These are phyloP conservation scores for Heterohyrax brucei DNA, from an alignment of 2,797 vertebrate species.

Conservation along the genomic window DNA sequence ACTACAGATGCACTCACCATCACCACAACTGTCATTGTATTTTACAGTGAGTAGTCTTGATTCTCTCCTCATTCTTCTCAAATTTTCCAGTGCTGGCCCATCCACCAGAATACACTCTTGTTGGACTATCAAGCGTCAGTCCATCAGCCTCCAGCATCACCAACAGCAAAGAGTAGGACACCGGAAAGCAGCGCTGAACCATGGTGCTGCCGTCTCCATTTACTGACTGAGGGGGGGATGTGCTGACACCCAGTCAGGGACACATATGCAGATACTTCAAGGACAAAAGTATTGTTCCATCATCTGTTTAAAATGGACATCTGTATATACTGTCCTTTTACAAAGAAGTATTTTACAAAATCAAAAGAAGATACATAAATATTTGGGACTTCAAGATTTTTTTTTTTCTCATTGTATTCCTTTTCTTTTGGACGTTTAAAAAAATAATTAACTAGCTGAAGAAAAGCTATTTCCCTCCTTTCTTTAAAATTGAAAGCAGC, in stretches of 20 bases:
- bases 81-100: neutral
- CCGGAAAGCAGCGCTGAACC: neutral
- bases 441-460: constrained; percentile 46
- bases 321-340: neutral
- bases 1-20: neutral
- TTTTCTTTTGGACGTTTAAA: constrained; percentile 45
- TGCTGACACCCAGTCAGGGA: neutral
- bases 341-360: constrained; percentile 23
- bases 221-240: rapidly evolving
- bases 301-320: neutral
- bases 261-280: neutral
- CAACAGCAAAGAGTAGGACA: neutral
- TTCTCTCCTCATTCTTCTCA: neutral
- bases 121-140: neutral
- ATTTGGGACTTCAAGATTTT: neutral
- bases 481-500: constrained; percentile 52
- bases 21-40: neutral
- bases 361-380: constrained; percentile 19
- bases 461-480: neutral
- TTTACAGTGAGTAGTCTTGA: neutral
- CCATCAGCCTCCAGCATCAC: neutral
- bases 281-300: neutral
- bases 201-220: no score
- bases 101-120: neutral
- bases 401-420: neutral